Evolutionary conservation across 1,140 invertebrate genomes (phyloP), one percentile per base, ranked within the genome.

Genomic region (Listronotus oregonensis): DNA sequence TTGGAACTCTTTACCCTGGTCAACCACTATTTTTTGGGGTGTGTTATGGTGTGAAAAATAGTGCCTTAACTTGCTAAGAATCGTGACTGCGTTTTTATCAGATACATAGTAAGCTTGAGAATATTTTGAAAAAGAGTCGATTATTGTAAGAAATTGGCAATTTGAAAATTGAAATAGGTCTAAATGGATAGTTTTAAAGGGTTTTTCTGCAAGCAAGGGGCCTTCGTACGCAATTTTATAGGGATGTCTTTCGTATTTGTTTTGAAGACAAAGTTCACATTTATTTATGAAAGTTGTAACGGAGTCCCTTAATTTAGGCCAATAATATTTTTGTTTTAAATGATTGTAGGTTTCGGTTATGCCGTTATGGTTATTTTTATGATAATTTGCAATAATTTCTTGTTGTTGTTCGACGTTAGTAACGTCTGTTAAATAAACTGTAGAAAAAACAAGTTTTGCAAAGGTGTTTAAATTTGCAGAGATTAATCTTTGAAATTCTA

Each of bases 181-280:
- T 17, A 74, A 56, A 51, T 75, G 71, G 21, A 74, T 68, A 0
- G 66, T 55, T 18, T 75, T 68, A 54, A 75, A 74, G 3, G 72
- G 71, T 71, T 62, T 68, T 67, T 65, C 67, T 68, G 70, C 62
- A 10, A 71, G 14, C 10, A 71, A 18, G 8, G 71, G 60, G 14
- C 60, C 50, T 49, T 43, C 42, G n/a, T 42, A 64, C 37, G 47
- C n/a, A 9, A 68, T 52, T 44, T 61, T 65, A 39, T 61, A 65
- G 14, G 66, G 66, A 18, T 65, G 17, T 47, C 66, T 37, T 47
- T 67, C 68, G 39, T 70, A 70, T 51, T 70, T 67, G 31, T 14
- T 52, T 61, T 64, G 44, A n/a, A 66, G n/a, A 54, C 69, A 70
- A 18, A 60, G 43, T 60, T 71, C 59, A 15, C 62, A 71, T 39